phyloP scores from a whole-genome alignment of 92 coral and sea anemone species.

The Meandrina meandrites region DNA sequence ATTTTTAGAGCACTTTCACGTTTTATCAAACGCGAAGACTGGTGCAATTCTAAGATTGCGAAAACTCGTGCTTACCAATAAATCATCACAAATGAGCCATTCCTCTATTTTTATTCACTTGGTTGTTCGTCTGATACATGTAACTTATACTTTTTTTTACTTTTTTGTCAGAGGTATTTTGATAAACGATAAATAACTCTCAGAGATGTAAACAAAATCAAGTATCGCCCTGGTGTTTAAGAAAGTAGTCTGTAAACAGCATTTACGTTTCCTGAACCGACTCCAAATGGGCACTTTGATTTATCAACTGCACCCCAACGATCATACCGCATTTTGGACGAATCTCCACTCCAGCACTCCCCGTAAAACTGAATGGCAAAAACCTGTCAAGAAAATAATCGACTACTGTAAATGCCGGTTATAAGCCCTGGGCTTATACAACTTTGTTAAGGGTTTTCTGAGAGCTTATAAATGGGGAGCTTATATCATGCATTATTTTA shows the following conservation, averaged over 20 bases:
- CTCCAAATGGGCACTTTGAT: constrained; percentile 63
- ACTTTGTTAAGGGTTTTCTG: too few species aligned
- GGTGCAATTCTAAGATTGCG: too few species aligned
- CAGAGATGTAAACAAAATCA: neutral
- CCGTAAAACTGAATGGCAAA: constrained; percentile 81
- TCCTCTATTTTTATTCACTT: neutral
- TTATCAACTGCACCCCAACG: constrained; percentile 37
- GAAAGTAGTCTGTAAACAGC: constrained; percentile 62
- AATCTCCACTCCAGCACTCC: constrained; percentile 77
- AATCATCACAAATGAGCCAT: neutral
- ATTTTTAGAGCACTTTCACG: too few species aligned
- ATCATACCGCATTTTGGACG: constrained; percentile 37
- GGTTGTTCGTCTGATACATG: neutral
- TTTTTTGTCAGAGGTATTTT: neutral
- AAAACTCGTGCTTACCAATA: neutral
- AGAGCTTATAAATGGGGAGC: too few species aligned
- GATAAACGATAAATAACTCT: neutral
- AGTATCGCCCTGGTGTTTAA: neutral
- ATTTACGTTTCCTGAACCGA: constrained; percentile 57
- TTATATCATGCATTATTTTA: too few species aligned
- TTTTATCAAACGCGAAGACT: too few species aligned
- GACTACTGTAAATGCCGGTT: neutral
- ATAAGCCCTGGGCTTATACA: neutral
- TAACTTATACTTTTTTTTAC: neutral
- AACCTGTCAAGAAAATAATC: constrained; percentile 36